Percentiles rank a stretch among this genome's conserved stretches.
Conservation (phyloP, 2,113 vertebrate genomes). For the Centropristis striata region DNA sequence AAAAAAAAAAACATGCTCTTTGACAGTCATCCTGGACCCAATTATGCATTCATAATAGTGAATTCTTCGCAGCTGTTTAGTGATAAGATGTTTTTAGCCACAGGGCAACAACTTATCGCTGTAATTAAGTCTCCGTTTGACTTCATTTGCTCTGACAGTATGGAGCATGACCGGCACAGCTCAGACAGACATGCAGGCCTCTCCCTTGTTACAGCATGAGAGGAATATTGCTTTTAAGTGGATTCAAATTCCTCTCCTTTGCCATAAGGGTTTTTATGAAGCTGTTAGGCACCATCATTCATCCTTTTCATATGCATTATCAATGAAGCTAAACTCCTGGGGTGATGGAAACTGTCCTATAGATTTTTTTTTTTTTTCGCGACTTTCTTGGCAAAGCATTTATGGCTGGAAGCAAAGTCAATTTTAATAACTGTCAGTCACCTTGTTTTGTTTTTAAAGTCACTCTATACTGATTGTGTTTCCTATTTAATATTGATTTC, state of each 20-base stretch:
- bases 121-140: slow-evolving; percentile 82
- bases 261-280: slow-evolving; percentile 55
- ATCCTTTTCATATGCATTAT: slow-evolving; percentile 70
- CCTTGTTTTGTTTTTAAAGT: slow-evolving; percentile 62
- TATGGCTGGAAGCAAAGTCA: slow-evolving; percentile 65
- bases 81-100: slow-evolving; percentile 79
- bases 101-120: slow-evolving; percentile 80
- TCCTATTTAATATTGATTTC: slow-evolving; percentile 63
- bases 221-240: slow-evolving; percentile 47
- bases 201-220: slow-evolving; percentile 28
- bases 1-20: slow-evolving; percentile 48
- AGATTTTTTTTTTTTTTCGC: slow-evolving; percentile 47
- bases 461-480: slow-evolving; percentile 41
- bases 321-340: slow-evolving; percentile 65
- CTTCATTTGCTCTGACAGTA: slow-evolving; percentile 78
- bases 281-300: slow-evolving; percentile 54
- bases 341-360: slow-evolving; percentile 70
- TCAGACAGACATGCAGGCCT: slow-evolving; percentile 54
- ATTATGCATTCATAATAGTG: slow-evolving; percentile 77
- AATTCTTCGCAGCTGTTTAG: slow-evolving; percentile 78
- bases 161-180: slow-evolving; percentile 63
- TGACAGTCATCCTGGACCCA: slow-evolving; percentile 76
- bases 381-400: slow-evolving; percentile 65
- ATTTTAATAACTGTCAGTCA: slow-evolving; percentile 72
- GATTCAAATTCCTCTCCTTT: slow-evolving; percentile 32